A percentile compares a stretch with the other conserved stretches of the same genome.
phyloP scores from a whole-genome alignment of 2,888 invertebrate genomes.

The Drosophila mimica region DNA sequence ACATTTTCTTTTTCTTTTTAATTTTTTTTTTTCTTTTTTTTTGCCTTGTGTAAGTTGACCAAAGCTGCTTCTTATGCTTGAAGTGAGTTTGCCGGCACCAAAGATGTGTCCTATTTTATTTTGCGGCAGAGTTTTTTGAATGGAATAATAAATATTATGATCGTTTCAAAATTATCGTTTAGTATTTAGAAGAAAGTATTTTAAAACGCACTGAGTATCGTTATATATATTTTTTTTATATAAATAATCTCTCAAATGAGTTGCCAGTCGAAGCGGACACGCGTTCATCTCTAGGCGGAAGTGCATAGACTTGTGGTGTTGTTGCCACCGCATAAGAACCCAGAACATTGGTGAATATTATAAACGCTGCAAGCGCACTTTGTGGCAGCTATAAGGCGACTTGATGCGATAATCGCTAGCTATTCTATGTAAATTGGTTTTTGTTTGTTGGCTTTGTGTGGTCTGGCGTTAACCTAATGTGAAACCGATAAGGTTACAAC shows the following conservation, averaged over 20 bases:
- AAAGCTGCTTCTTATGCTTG: background rate
- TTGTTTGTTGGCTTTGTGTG: constrained; percentile 45
- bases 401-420: constrained; percentile 65
- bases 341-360: constrained; percentile 54
- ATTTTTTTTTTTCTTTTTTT: constrained; percentile 8
- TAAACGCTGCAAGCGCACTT: constrained; percentile 64
- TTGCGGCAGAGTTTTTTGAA: background rate
- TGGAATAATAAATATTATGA: background rate
- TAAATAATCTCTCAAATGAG: background rate
- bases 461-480: constrained; percentile 30
- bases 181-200: background rate
- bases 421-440: constrained; percentile 73
- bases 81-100: background rate
- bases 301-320: background rate
- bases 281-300: constrained; percentile 4
- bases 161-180: background rate
- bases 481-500: constrained; percentile 40
- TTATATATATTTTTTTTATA: background rate
- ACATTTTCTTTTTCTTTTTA: constrained; percentile 21
- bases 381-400: constrained; percentile 49
- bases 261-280: background rate
- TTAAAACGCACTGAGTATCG: background rate
- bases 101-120: background rate
- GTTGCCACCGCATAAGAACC: constrained; percentile 17
- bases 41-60: constrained; percentile 21